These are phyloP conservation scores for Tokudaia muenninki DNA, from an alignment of 2,797 vertebrate genomes.

Conservation along the genomic window DNA sequence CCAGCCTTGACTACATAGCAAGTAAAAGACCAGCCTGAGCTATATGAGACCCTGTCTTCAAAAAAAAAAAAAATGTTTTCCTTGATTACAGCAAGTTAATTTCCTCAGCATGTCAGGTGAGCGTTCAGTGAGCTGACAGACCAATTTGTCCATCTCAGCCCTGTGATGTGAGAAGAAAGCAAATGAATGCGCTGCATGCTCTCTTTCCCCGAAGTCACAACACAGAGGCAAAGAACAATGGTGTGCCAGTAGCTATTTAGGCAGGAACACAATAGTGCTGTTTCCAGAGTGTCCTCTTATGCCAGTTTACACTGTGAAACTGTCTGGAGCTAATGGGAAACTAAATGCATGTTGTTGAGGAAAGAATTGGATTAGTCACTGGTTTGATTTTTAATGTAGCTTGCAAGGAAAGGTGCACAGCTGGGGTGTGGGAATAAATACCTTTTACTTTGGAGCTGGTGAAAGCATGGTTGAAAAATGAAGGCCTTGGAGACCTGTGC, in stretches of 20 bases:
- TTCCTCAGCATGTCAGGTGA: constrained; percentile 5
- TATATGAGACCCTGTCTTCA: not conserved
- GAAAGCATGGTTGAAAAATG: not conserved
- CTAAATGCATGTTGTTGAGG: constrained; percentile 21
- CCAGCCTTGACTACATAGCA: not conserved
- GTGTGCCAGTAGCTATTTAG: not conserved
- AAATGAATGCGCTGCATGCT: accelerated
- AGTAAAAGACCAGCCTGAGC: not conserved
- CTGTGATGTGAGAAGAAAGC: not conserved
- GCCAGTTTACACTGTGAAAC: constrained; percentile 42
- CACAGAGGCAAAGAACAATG: not conserved
- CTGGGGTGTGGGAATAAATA: not conserved
- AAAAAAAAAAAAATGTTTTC: not conserved
- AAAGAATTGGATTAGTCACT: constrained; percentile 51
- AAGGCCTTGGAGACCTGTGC: accelerated
- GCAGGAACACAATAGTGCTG: constrained; percentile 15
- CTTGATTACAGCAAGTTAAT: constrained; percentile 58
- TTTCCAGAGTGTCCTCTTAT: constrained; percentile 19
- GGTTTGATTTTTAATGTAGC: constrained; percentile 61
- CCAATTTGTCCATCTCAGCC: not conserved
- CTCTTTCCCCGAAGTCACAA: not conserved
- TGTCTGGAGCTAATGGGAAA: constrained; percentile 68
- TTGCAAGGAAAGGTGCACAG: constrained; percentile 21
- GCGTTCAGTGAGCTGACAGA: not conserved
- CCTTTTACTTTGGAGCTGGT: not conserved